phyloP scores from a whole-genome alignment of 37 sponge, comb jelly and placozoan species.

The Halisarca cf. caerulea region DNA sequence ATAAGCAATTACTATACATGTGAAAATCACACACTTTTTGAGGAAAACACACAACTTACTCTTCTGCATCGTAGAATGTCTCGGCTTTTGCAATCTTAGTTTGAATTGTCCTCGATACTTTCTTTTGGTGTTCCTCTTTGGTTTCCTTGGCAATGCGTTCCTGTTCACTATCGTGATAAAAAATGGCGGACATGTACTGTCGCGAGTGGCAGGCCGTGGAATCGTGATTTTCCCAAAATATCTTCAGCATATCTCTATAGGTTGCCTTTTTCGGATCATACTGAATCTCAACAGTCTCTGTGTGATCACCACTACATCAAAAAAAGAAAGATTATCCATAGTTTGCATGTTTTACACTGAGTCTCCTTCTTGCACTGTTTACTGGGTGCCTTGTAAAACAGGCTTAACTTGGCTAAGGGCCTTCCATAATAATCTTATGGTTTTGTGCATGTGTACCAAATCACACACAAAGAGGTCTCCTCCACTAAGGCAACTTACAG shows the following conservation, averaged over 20 bases:
- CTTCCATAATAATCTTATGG: too few relatives aligned
- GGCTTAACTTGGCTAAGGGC: too few relatives aligned
- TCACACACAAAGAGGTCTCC: too few relatives aligned
- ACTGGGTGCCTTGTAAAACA: too few relatives aligned
- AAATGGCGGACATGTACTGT: conserved; percentile 99
- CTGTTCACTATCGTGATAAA: conserved; percentile 87
- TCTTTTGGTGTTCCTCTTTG: conserved; percentile 79
- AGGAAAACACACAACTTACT: conserved; percentile 53
- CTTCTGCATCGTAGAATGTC: conserved; percentile 90
- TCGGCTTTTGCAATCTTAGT: conserved; percentile 74
- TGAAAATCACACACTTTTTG: neutral
- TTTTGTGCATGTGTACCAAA: too few relatives aligned
- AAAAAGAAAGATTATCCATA: too few relatives aligned
- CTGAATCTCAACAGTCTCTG: conserved; percentile 88
- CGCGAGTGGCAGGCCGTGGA: conserved; percentile 81
- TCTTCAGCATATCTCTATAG: conserved; percentile 76
- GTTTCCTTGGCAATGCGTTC: conserved; percentile 75
- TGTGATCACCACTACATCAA: conserved; percentile 97
- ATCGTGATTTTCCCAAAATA: conserved; percentile 92
- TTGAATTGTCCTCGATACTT: conserved; percentile 54
- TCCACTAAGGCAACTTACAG: too few relatives aligned
- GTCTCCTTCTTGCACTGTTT: neutral
- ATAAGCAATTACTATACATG: neutral
- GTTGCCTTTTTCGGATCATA: conserved; percentile 70
- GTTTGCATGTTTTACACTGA: too few relatives aligned